These are phyloP conservation scores for Perccottus glenii DNA, from an alignment of 2,113 vertebrate genomes.

Conservation along the genomic window DNA sequence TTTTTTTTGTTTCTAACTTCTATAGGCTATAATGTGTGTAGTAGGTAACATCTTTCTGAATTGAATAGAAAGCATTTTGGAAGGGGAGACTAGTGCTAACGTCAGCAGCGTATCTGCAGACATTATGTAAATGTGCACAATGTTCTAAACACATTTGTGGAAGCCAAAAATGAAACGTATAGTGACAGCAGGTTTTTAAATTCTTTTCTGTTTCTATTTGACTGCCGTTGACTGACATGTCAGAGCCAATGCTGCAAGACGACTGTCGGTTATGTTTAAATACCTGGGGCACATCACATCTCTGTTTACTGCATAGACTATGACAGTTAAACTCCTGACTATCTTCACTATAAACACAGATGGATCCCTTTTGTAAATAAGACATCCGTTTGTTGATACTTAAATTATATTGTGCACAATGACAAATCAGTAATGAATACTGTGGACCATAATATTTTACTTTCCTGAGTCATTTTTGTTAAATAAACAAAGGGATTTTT, in stretches of 20 bases:
- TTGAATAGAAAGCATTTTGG: not conserved
- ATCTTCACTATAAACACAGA: constrained; percentile 1
- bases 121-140: not conserved
- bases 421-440: not conserved
- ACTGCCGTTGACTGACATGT: constrained; percentile 5
- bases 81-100: not conserved
- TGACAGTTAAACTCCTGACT: not conserved
- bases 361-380: constrained; percentile 1
- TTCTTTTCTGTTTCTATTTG: not conserved
- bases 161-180: no score
- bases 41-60: not conserved
- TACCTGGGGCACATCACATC: constrained; percentile 2
- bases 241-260: constrained; percentile 5
- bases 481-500: not conserved
- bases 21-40: not conserved
- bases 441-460: no score
- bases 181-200: constrained; percentile 7
- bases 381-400: not conserved
- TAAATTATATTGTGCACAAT: not conserved
- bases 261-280: not conserved
- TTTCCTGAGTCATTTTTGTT: not conserved
- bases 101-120: not conserved
- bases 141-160: constrained; percentile 2
- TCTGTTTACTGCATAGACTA: not conserved
- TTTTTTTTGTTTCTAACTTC: not conserved